These are phyloP conservation scores for Lindbergichthys nudifrons DNA, from an alignment of 2,797 vertebrate genomes.

Conservation along the genomic window DNA sequence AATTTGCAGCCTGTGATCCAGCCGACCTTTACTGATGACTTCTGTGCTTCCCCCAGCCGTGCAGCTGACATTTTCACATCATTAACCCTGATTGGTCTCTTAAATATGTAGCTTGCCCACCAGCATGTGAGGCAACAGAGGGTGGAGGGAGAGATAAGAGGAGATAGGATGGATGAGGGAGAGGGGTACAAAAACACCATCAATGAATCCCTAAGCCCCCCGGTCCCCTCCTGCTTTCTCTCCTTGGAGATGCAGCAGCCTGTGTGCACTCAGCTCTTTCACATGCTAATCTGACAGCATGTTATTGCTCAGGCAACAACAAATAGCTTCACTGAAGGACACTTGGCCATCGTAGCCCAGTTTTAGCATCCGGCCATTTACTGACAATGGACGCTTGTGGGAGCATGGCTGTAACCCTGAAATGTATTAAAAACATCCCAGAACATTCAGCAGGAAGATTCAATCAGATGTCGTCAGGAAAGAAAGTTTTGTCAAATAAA, in stretches of 20 bases:
- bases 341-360: slow-evolving; percentile 34
- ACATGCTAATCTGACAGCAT: slow-evolving; percentile 73
- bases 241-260: slow-evolving; percentile 43
- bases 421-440: slow-evolving; percentile 3
- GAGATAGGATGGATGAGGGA: slow-evolving; percentile 3
- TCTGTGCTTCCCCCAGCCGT: slow-evolving; percentile 23
- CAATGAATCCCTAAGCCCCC: slow-evolving; percentile 20
- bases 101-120: slow-evolving; percentile 22
- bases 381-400: slow-evolving; percentile 36
- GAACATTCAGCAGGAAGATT: background rate
- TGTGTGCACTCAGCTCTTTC: slow-evolving; percentile 47
- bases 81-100: slow-evolving; percentile 56
- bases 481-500: slow-evolving; percentile 4
- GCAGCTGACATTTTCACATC: slow-evolving; percentile 63
- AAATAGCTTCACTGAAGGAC: slow-evolving; percentile 46
- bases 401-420: background rate
- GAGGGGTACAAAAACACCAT: slow-evolving; percentile 31
- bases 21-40: slow-evolving; percentile 64
- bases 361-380: slow-evolving; percentile 48
- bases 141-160: slow-evolving; percentile 5
- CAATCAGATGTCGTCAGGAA: background rate
- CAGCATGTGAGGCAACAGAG: slow-evolving; percentile 21
- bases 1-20: slow-evolving; percentile 17
- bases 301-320: slow-evolving; percentile 63
- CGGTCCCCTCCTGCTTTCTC: slow-evolving; percentile 26